Conservation (phyloP, 2,797 vertebrate genomes). For the Micropoecilia bifurca region DNA sequence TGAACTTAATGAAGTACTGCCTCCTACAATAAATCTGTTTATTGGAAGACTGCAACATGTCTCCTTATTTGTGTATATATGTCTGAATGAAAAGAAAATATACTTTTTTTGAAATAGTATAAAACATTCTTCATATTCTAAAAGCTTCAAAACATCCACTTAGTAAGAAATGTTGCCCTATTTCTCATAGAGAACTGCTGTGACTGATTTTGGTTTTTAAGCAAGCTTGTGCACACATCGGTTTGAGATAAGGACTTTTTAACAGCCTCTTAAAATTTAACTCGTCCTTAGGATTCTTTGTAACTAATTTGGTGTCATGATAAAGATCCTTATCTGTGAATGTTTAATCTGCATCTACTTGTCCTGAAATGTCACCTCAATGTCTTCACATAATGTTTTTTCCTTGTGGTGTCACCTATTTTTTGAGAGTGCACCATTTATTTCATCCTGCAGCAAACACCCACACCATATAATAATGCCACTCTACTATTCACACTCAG, state of each 20-base stretch:
- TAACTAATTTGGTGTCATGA: neutral
- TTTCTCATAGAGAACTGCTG: neutral
- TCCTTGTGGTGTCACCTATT: neutral
- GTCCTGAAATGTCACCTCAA: neutral
- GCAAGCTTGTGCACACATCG: neutral
- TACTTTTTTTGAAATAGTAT: neutral
- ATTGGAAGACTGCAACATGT: slow-evolving; percentile 13
- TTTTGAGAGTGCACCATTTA: neutral
- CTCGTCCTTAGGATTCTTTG: neutral
- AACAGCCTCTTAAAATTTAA: neutral
- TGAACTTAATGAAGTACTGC: slow-evolving; percentile 47
- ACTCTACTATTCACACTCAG: neutral
- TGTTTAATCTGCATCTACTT: neutral
- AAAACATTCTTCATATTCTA: neutral
- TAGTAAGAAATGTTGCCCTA: neutral
- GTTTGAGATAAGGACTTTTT: neutral
- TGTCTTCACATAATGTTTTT: neutral
- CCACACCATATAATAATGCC: too few relatives aligned
- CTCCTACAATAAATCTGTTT: slow-evolving; percentile 49
- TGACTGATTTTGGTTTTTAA: neutral
- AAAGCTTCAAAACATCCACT: neutral
- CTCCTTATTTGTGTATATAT: slow-evolving; percentile 4
- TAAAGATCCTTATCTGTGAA: neutral
- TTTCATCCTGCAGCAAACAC: neutral
- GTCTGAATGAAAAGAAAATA: neutral